phyloP scores from a whole-genome alignment of 2,797 vertebrate species.

The Catharus ustulatus region DNA sequence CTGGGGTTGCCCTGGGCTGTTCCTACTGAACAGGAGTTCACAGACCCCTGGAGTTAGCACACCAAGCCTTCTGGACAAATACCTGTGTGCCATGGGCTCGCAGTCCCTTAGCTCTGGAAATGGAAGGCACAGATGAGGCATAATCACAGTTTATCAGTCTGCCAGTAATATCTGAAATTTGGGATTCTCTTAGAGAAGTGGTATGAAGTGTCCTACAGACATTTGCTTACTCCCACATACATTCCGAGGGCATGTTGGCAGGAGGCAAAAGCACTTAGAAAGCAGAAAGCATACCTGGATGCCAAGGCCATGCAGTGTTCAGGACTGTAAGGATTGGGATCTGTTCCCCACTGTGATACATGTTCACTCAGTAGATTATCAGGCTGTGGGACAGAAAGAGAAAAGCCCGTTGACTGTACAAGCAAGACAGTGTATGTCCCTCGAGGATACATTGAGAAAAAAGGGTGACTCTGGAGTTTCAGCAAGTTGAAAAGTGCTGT shows the following conservation, averaged over 20 bases:
- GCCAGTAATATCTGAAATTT: neutral
- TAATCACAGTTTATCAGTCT: neutral
- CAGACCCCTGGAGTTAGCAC: neutral
- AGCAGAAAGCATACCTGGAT: neutral
- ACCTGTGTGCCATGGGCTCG: accelerated
- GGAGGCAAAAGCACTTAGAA: neutral
- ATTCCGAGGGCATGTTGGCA: neutral
- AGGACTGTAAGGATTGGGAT: neutral
- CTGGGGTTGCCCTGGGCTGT: neutral
- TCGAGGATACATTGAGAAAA: neutral
- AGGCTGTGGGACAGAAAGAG: neutral
- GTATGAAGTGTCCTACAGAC: neutral
- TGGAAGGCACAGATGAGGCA: neutral
- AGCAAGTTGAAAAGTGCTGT: neutral
- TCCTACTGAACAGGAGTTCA: neutral
- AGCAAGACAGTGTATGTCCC: neutral
- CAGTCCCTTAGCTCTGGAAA: neutral
- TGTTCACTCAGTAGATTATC: neutral
- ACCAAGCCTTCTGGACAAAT: neutral
- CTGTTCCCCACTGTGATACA: neutral
- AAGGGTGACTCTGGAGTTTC: neutral
- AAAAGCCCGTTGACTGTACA: neutral
- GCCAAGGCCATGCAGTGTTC: neutral
- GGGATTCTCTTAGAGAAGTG: neutral
- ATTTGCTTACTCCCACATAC: neutral